Evolutionary conservation across 2,888 invertebrate species (phyloP).

Genomic region (Ypsolopha scabrella): DNA sequence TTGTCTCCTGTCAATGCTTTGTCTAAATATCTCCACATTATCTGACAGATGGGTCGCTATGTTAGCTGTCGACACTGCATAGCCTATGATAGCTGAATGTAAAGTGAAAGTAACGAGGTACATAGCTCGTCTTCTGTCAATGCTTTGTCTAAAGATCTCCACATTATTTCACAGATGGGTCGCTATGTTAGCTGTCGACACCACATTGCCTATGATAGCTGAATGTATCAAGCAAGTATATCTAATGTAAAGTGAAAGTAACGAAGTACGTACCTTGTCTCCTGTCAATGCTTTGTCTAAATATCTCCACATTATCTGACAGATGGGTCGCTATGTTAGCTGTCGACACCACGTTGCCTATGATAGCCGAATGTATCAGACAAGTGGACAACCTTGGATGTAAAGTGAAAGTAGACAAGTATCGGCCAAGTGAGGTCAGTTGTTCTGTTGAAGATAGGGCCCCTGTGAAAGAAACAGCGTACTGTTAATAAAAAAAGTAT

Average conservation of each 20-base stretch:
- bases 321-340: constrained; percentile 46
- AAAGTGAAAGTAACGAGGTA: too few species aligned
- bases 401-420: constrained; percentile 63
- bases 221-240: too few species aligned
- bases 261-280: not conserved
- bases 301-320: constrained; percentile 13
- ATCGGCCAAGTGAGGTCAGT: constrained; percentile 72
- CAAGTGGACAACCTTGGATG: constrained; percentile 73
- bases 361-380: constrained; percentile 67
- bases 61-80: constrained; percentile 63
- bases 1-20: constrained; percentile 53
- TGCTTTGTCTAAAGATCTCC: not conserved
- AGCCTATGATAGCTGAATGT: too few species aligned
- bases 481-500: too few species aligned
- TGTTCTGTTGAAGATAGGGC: constrained; percentile 70
- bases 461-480: constrained; percentile 25
- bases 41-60: constrained; percentile 45
- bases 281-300: not conserved
- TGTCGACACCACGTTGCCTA: constrained; percentile 64
- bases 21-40: constrained; percentile 64
- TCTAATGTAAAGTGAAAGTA: constrained; percentile 62
- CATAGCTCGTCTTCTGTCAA: not conserved
- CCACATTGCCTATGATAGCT: constrained; percentile 63
- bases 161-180: constrained; percentile 23
- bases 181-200: constrained; percentile 58